These are phyloP conservation scores for Subacronicta megacephala DNA, from an alignment of 2,888 invertebrate species.

Conservation along the genomic window DNA sequence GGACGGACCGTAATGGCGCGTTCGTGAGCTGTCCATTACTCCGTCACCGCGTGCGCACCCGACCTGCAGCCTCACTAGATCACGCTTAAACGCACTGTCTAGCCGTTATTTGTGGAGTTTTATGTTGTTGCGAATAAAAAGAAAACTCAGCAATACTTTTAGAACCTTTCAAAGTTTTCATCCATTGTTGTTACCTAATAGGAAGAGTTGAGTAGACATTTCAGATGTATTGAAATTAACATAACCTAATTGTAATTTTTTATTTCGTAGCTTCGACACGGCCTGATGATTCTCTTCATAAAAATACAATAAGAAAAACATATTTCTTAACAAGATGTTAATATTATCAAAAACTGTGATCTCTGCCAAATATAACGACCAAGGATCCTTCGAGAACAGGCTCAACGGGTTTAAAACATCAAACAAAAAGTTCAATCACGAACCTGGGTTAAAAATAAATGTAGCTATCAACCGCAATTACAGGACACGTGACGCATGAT, in stretches of 20 bases:
- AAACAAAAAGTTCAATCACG: constrained; percentile 54
- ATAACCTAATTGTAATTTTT: neutral
- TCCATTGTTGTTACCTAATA: neutral
- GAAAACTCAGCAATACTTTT: neutral
- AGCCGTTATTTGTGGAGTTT: constrained; percentile 18
- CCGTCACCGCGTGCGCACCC: constrained; percentile 74
- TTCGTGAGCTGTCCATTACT: constrained; percentile 79
- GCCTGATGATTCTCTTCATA: neutral
- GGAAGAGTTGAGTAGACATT: too few species aligned
- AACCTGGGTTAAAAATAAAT: constrained; percentile 56
- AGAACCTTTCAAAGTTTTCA: neutral
- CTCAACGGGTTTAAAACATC: constrained; percentile 31
- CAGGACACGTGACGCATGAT: constrained; percentile 65
- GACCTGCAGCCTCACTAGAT: constrained; percentile 60
- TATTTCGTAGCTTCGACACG: neutral
- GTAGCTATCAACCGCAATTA: constrained; percentile 61
- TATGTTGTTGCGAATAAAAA: constrained; percentile 1
- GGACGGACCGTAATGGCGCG: constrained; percentile 65
- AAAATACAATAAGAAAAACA: too few species aligned
- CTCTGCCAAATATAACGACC: constrained; percentile 30
- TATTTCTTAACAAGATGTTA: too few species aligned
- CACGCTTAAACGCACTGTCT: constrained; percentile 53
- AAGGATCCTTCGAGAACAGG: constrained; percentile 35
- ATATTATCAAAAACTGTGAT: constrained; percentile 35
- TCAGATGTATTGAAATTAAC: too few species aligned